Evolutionary conservation across 2,888 invertebrate species (phyloP).

Genomic region (Apodemia duryi): DNA sequence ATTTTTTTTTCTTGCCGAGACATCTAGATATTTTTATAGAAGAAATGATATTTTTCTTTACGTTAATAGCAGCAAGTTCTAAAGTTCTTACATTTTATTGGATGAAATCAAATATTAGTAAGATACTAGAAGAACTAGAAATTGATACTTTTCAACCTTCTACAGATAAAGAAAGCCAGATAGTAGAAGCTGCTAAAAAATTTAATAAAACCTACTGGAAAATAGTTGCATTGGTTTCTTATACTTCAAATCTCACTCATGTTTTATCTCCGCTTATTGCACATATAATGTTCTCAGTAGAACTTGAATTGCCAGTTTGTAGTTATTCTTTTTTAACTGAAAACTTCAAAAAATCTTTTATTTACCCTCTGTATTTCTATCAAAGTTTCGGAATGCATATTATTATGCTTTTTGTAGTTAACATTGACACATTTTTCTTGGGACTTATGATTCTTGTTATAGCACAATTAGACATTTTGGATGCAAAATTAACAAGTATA

Average conservation of each 20-base stretch:
- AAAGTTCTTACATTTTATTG: constrained; percentile 47
- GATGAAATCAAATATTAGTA: constrained; percentile 38
- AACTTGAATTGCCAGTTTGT: constrained; percentile 42
- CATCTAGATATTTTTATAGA: constrained; percentile 46
- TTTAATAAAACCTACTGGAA: constrained; percentile 46
- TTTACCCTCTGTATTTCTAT: constrained; percentile 49
- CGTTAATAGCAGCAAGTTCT: constrained; percentile 39
- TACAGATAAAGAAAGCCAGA: constrained; percentile 34
- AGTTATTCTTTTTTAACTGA: constrained; percentile 50
- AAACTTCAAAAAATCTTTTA: constrained; percentile 35
- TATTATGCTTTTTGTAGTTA: constrained; percentile 46
- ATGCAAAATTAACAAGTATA: constrained; percentile 40
- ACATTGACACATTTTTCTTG: constrained; percentile 50
- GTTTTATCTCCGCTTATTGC: constrained; percentile 39
- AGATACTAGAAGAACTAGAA: constrained; percentile 42
- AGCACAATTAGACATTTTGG: constrained; percentile 54
- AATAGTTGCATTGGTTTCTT: constrained; percentile 38
- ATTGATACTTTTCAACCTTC: constrained; percentile 46
- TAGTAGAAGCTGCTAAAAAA: constrained; percentile 44
- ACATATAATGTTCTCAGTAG: constrained; percentile 37
- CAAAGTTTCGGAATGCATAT: constrained; percentile 47
- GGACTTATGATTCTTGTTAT: constrained; percentile 48
- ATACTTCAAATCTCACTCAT: constrained; percentile 38
- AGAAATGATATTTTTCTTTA: constrained; percentile 52
- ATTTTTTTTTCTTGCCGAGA: constrained; percentile 46